These are phyloP conservation scores for Eristalinus aeneus DNA, from an alignment of 2,888 invertebrate genomes.

Conservation along the genomic window DNA sequence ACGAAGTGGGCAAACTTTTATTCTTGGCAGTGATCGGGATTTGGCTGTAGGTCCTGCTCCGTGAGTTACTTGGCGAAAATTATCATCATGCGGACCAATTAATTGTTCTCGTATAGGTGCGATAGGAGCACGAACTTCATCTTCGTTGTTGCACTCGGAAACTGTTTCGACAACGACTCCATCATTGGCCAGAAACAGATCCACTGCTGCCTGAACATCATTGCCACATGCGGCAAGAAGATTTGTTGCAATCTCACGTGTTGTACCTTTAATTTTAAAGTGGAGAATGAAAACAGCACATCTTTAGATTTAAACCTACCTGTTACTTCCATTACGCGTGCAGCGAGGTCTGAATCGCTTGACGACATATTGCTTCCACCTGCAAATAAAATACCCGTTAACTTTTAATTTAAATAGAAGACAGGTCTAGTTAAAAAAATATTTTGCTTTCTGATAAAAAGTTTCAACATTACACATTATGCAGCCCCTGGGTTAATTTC, in stretches of 20 bases:
- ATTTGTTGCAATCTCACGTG: slow-evolving; percentile 63
- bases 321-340: slow-evolving; percentile 78
- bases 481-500: too few species aligned
- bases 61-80: slow-evolving; percentile 76
- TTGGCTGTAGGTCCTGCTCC: slow-evolving; percentile 73
- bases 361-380: slow-evolving; percentile 3
- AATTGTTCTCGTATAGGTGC: slow-evolving; percentile 79
- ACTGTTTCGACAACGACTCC: slow-evolving; percentile 48
- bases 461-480: too few species aligned
- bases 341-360: slow-evolving; percentile 72
- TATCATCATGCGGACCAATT: slow-evolving; percentile 79
- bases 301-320: slow-evolving; percentile 68
- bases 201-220: slow-evolving; percentile 78
- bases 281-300: neutral
- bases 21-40: slow-evolving; percentile 73
- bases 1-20: slow-evolving; percentile 78
- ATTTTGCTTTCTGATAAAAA: too few species aligned
- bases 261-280: slow-evolving; percentile 26
- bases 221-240: slow-evolving; percentile 77
- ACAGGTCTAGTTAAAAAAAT: too few species aligned
- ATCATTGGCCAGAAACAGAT: slow-evolving; percentile 75
- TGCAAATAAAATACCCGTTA: neutral
- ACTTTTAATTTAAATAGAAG: too few species aligned
- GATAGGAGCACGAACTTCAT: slow-evolving; percentile 79
- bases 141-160: slow-evolving; percentile 72